Evolutionary conservation across 2,797 vertebrate species (phyloP).

Genomic region (Anisognathus igniventris): DNA sequence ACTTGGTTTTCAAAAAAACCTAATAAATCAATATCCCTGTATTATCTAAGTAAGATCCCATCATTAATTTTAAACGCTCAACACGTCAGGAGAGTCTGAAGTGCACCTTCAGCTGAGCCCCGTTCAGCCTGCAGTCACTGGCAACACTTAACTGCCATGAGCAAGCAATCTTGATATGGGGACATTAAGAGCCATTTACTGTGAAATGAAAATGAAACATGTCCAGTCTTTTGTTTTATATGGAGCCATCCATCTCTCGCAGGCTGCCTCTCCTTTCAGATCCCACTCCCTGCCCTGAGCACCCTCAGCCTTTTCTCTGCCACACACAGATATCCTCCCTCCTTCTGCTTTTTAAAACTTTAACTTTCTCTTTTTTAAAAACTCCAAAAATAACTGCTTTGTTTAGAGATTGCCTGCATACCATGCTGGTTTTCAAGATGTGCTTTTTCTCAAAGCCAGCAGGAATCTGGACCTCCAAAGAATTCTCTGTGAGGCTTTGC

Average conservation of each 20-base stretch:
- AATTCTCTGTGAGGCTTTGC: background rate
- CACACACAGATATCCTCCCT: rapidly evolving
- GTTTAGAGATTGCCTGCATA: conserved; percentile 32
- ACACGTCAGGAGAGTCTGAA: background rate
- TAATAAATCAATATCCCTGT: conserved; percentile 67
- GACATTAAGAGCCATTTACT: background rate
- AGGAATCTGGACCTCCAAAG: conserved; percentile 34
- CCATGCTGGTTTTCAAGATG: conserved; percentile 52
- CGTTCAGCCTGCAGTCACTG: background rate
- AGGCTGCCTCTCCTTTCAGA: background rate
- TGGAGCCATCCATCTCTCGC: background rate
- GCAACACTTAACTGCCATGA: background rate
- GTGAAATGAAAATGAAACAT: conserved; percentile 14
- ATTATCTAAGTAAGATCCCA: conserved; percentile 55
- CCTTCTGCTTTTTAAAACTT: background rate
- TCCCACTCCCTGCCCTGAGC: rapidly evolving
- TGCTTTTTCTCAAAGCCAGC: conserved; percentile 42
- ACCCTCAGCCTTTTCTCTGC: background rate
- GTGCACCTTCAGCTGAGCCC: background rate
- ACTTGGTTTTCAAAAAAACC: conserved; percentile 33
- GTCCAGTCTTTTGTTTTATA: background rate
- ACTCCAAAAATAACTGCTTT: conserved; percentile 28
- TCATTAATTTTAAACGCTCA: conserved; percentile 68
- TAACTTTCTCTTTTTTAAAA: background rate
- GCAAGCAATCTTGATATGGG: background rate